Base-by-base conservation (phyloP, 2,888 invertebrate species). In the Chrysopilus asiliformis region DNA sequence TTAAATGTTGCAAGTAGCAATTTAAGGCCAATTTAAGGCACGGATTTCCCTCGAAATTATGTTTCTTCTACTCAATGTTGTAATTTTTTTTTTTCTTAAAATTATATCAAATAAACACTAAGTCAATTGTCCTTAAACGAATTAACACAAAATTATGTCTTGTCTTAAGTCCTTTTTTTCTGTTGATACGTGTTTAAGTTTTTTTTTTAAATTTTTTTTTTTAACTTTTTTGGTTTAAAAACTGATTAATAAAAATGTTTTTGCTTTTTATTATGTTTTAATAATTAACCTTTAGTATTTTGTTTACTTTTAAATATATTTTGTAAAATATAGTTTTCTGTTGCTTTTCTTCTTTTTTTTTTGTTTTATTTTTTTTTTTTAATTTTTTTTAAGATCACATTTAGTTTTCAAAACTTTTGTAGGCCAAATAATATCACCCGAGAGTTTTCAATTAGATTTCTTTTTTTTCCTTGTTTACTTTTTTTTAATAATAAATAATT, bases 11-110 rank as follows among this genome's bases (percentile, higher is more conserved):
- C 36, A 31, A 31, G 18, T 31, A n/a, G 34, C 34, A 36, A 20
- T 40, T 42, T 48, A 49, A 48, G 49, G 48, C 49, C 49, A 49
- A 49, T 44, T 46, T 48, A 49, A 49, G 49, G 49, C 49, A 49
- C 49, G 45, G 43, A 45, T 48, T 47, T 46, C 45, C 41, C 37
- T 41, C 42, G 41, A 40, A 45, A 43, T 42, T 38, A 32, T 35
- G 44, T n/a, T 15, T 44, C 20, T 16, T 22, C 25, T 30, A 18
- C 14, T 29, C 30, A 20, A 14, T 32, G n/a, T 31, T 31, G 18
- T 34, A 17, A 4, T 20, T 10, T 3, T 20, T 33, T 30, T 27
- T 34, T 39, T 29, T 20, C 26, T 34, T 12, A 22, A 24, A 22
- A 22, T 36, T 36, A 13, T 10, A 4, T 36, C n/a, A n/a, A n/a